Conservation (phyloP, 2,797 vertebrate species). For the Staurois parvus region DNA sequence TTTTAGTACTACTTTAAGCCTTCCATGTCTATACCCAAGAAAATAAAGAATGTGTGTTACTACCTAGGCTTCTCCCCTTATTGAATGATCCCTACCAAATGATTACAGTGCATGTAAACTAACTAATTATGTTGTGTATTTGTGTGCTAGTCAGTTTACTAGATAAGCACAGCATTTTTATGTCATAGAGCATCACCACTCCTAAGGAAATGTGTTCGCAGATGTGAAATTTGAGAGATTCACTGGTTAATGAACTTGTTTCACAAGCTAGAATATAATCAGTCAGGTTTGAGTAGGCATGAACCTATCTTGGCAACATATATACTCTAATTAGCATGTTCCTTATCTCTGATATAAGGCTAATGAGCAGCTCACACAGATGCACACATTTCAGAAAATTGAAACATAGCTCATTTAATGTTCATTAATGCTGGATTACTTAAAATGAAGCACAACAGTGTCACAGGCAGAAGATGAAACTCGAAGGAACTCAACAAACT, state of each 20-base stretch:
- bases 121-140: background rate
- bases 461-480: background rate
- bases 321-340: conserved; percentile 40
- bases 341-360: conserved; percentile 46
- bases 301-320: conserved; percentile 23
- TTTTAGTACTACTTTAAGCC: too few relatives aligned
- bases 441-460: conserved; percentile 1
- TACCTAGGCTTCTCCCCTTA: background rate
- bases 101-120: background rate
- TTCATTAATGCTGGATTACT: conserved; percentile 39
- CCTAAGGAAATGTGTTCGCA: conserved; percentile 10
- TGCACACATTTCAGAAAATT: conserved; percentile 38
- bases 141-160: background rate
- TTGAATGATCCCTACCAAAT: background rate
- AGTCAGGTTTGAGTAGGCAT: conserved; percentile 35
- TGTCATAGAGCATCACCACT: conserved; percentile 10
- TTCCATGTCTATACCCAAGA: too few relatives aligned
- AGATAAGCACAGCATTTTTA: conserved; percentile 1
- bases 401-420: conserved; percentile 47
- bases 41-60: too few relatives aligned
- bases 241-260: conserved; percentile 5
- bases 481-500: background rate
- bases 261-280: conserved; percentile 27
- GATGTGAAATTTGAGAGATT: conserved; percentile 16
- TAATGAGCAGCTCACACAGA: conserved; percentile 38